A percentile compares a stretch with the other conserved stretches of the same genome.
Conservation (phyloP, 2,113 vertebrate species). For the Phylloscopus trochiloides region DNA sequence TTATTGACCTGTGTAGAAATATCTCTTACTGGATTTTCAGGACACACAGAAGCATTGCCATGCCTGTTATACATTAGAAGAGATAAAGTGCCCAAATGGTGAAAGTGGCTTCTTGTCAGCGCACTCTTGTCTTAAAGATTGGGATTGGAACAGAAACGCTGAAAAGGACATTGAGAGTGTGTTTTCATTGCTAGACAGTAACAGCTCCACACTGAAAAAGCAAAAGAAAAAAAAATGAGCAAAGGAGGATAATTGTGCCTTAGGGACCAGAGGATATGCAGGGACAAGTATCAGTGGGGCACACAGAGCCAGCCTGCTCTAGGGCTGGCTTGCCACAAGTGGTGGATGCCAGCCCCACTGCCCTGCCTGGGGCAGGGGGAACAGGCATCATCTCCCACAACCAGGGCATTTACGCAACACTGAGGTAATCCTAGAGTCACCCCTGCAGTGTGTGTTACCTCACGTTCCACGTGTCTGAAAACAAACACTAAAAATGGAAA, state of each 20-base stretch:
- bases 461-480: not conserved
- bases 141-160: not conserved
- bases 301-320: not conserved
- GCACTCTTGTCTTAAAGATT: not conserved
- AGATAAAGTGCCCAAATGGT: not conserved
- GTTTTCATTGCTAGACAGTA: not conserved
- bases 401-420: accelerated
- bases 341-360: not conserved
- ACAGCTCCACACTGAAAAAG: not conserved
- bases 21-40: not conserved
- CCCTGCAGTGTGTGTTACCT: not conserved
- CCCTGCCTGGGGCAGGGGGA: not conserved
- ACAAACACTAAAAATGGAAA: not conserved
- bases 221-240: not conserved
- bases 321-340: not conserved
- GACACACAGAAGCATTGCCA: not conserved
- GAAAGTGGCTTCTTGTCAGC: not conserved
- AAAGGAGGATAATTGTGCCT: not conserved
- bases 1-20: not conserved
- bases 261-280: not conserved
- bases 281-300: not conserved
- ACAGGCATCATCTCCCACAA: not conserved
- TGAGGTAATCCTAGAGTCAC: not conserved
- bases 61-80: not conserved
- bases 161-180: not conserved